Conservation (phyloP, 2,888 invertebrate species). For the Corbicula japonica region DNA sequence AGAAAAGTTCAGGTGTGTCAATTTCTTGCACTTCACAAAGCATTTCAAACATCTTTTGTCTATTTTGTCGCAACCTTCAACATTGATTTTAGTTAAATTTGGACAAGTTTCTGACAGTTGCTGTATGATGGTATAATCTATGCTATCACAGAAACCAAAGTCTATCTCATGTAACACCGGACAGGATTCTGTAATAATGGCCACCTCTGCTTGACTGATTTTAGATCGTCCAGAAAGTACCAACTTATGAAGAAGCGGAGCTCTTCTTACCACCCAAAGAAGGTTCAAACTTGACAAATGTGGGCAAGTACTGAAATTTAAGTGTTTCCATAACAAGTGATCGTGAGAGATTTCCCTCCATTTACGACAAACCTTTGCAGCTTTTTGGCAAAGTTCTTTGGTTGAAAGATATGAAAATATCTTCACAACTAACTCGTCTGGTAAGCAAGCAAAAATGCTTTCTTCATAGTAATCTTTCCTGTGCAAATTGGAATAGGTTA, state of each 20-base stretch:
- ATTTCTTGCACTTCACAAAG: slow-evolving; percentile 46
- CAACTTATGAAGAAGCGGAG: slow-evolving; percentile 64
- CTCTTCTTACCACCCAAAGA: slow-evolving; percentile 62
- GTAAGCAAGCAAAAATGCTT: slow-evolving; percentile 59
- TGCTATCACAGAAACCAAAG: slow-evolving; percentile 73
- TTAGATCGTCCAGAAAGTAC: slow-evolving; percentile 62
- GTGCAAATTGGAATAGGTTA: slow-evolving; percentile 16
- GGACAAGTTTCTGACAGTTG: slow-evolving; percentile 68
- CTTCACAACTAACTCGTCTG: slow-evolving; percentile 73
- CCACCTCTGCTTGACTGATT: slow-evolving; percentile 67
- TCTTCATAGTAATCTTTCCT: slow-evolving; percentile 12
- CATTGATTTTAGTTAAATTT: slow-evolving; percentile 67
- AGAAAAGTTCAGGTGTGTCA: slow-evolving; percentile 74
- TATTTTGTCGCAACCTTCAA: slow-evolving; percentile 73
- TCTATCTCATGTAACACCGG: slow-evolving; percentile 68
- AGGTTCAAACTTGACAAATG: slow-evolving; percentile 61
- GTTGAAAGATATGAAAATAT: slow-evolving; percentile 73
- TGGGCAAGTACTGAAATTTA: slow-evolving; percentile 62
- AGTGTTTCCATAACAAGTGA: slow-evolving; percentile 69
- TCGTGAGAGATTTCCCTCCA: slow-evolving; percentile 73
- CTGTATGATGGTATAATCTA: slow-evolving; percentile 65
- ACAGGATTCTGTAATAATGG: slow-evolving; percentile 69
- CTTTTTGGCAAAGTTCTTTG: slow-evolving; percentile 67
- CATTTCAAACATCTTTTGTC: slow-evolving; percentile 63
- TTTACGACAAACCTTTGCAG: slow-evolving; percentile 66